Percentiles rank a stretch among this genome's conserved stretches.
These are phyloP conservation scores for Poeciliopsis paucimaculata DNA, from an alignment of 2,797 vertebrate genomes.

Conservation along the genomic window DNA sequence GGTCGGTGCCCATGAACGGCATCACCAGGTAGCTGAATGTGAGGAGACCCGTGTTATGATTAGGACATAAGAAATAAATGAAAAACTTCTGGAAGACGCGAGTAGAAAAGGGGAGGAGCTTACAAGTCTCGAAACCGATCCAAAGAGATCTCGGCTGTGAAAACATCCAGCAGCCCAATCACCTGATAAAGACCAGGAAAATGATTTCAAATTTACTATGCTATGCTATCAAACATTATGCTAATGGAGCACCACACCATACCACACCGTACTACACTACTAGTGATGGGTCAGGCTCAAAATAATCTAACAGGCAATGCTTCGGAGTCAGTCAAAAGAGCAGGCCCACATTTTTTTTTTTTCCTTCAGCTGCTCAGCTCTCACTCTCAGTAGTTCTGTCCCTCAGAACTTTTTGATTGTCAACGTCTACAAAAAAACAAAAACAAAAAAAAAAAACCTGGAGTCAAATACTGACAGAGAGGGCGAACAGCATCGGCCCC, in stretches of 20 bases:
- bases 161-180: conserved; percentile 93
- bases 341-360: too few species aligned
- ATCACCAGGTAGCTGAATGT: conserved; percentile 91
- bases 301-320: too few species aligned
- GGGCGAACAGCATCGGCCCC: too few species aligned
- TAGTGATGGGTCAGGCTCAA: too few species aligned
- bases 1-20: conserved; percentile 97
- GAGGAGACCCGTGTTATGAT: not conserved
- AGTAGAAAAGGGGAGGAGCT: conserved; percentile 53
- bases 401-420: too few species aligned
- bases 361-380: too few species aligned
- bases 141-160: conserved; percentile 88
- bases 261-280: not conserved
- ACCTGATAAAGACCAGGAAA: conserved; percentile 78
- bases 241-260: not conserved
- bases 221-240: not conserved
- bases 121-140: conserved; percentile 93
- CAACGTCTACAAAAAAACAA: too few species aligned
- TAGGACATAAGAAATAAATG: not conserved
- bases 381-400: too few species aligned
- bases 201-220: not conserved
- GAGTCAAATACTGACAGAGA: too few species aligned
- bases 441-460: too few species aligned
- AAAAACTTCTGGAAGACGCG: not conserved
- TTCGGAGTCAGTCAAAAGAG: too few species aligned